Evolutionary conservation across 2,113 vertebrate species (phyloP).

Genomic region (Mesitornis unicolor): DNA sequence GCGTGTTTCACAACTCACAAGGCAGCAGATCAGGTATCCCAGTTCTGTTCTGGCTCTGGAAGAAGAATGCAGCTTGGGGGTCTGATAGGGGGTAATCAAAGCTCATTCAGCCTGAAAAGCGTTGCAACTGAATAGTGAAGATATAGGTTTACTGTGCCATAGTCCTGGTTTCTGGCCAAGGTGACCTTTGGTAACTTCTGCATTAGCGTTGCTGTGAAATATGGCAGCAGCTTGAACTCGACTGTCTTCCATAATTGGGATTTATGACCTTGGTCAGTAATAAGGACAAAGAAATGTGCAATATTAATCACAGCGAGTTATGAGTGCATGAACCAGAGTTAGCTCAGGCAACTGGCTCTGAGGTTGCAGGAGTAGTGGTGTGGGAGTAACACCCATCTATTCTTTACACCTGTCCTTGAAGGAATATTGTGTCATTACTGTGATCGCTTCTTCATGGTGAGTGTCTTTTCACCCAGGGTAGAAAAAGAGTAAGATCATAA

Average conservation of each 20-base stretch:
- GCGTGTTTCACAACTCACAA: background rate
- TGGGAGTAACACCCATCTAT: background rate
- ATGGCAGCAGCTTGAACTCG: conserved; percentile 26
- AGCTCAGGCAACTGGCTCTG: background rate
- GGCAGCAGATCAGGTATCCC: background rate
- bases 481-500: background rate
- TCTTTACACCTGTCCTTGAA: conserved; percentile 4
- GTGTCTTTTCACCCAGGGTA: background rate
- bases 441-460: background rate
- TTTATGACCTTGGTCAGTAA: conserved; percentile 45
- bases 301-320: conserved; percentile 42
- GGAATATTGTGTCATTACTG: background rate
- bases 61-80: background rate
- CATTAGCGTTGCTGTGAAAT: background rate
- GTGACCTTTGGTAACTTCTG: conserved; percentile 23
- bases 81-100: conserved; percentile 29
- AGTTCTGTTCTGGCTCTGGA: background rate
- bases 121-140: background rate
- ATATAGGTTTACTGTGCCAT: background rate
- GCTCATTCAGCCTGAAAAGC: background rate
- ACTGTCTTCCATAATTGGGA: conserved; percentile 20
- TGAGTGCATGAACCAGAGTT: background rate
- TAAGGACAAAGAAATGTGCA: conserved; percentile 41
- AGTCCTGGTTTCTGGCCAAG: background rate
- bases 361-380: background rate